Percentiles rank a stretch among this genome's conserved stretches.
These are phyloP conservation scores for Stenoptilia bipunctidactyla DNA, from an alignment of 2,888 invertebrate genomes.

Conservation along the genomic window DNA sequence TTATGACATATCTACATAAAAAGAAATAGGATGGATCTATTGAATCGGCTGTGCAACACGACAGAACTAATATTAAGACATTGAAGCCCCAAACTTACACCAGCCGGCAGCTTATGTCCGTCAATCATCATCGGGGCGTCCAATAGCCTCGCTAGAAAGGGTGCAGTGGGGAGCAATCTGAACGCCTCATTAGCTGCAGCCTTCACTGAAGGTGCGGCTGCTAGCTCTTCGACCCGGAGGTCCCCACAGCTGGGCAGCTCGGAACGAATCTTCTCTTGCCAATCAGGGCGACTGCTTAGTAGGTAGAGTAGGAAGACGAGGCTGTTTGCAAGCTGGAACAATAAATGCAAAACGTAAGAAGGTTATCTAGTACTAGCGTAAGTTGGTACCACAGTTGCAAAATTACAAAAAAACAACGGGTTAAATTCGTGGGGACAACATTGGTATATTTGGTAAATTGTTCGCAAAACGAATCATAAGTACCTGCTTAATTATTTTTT, in stretches of 20 bases:
- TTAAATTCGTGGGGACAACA: no score
- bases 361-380: no score
- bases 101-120: slow-evolving; percentile 77
- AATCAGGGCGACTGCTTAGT: slow-evolving; percentile 76
- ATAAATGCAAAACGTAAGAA: no score
- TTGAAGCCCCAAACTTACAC: slow-evolving; percentile 73
- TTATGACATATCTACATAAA: no score
- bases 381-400: no score
- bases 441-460: no score
- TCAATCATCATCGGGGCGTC: slow-evolving; percentile 79
- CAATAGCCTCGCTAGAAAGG: slow-evolving; percentile 81
- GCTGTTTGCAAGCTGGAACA: slow-evolving; percentile 86
- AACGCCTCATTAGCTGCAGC: slow-evolving; percentile 86
- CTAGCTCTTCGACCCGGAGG: slow-evolving; percentile 70
- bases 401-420: no score
- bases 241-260: slow-evolving; percentile 74
- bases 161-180: slow-evolving; percentile 81
- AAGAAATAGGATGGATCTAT: no score
- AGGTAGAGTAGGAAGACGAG: slow-evolving; percentile 82
- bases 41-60: no score
- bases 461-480: no score
- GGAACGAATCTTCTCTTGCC: slow-evolving; percentile 75
- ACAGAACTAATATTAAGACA: no score
- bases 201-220: slow-evolving; percentile 79
- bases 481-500: no score